phyloP scores from a whole-genome alignment of 2,113 vertebrate genomes.

The Oryzias celebensis region DNA sequence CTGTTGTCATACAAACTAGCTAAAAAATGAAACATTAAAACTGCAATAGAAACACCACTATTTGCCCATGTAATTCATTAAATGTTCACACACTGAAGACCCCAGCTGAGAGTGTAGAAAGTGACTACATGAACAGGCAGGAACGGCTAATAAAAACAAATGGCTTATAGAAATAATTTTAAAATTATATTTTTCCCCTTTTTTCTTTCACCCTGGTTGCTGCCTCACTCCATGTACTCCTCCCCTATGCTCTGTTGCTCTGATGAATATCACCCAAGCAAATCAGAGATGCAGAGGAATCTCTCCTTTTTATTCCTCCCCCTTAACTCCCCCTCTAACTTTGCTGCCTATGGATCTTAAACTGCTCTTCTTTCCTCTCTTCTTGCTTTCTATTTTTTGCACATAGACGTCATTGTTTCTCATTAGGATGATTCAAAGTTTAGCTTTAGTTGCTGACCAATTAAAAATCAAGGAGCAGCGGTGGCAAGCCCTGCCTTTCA shows the following conservation, averaged over 20 bases:
- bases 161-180: conserved; percentile 50
- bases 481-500: conserved; percentile 40
- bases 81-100: conserved; percentile 42
- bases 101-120: conserved; percentile 33
- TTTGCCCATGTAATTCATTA: conserved; percentile 18
- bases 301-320: conserved; percentile 35
- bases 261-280: conserved; percentile 71
- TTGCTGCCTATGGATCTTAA: not conserved
- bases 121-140: conserved; percentile 35
- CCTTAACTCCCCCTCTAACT: conserved; percentile 12
- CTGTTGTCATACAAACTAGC: too few relatives aligned
- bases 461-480: conserved; percentile 65
- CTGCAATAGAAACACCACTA: not conserved
- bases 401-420: conserved; percentile 69
- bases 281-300: conserved; percentile 69
- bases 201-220: conserved; percentile 35
- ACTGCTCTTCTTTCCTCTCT: conserved; percentile 33
- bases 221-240: conserved; percentile 57
- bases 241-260: conserved; percentile 57
- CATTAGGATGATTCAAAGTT: conserved; percentile 74
- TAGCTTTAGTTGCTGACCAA: conserved; percentile 67
- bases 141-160: conserved; percentile 59
- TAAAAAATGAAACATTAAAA: too few relatives aligned
- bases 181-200: conserved; percentile 40
- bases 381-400: conserved; percentile 33